These are phyloP conservation scores for Chaitophorus viminalis DNA, from an alignment of 2,888 invertebrate species.

Conservation along the genomic window DNA sequence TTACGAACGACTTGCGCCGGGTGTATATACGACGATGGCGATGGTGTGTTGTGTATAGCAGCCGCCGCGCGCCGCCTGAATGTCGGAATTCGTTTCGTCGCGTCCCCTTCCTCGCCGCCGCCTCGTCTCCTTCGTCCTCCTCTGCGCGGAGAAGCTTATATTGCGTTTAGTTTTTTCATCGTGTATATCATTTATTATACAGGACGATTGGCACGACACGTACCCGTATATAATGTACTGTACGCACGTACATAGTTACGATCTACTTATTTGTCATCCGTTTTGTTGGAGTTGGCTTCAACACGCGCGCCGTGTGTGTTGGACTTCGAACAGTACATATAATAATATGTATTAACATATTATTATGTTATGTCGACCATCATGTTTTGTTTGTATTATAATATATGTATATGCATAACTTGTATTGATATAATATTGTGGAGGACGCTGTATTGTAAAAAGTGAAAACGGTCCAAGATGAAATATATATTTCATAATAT, in stretches of 20 bases:
- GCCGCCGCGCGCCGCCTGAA: slow-evolving; percentile 5
- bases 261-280: neutral
- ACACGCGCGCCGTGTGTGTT: too few relatives aligned
- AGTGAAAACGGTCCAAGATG: too few relatives aligned
- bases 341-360: too few relatives aligned
- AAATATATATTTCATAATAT: too few relatives aligned
- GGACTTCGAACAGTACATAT: too few relatives aligned
- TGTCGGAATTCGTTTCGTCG: slow-evolving; percentile 50
- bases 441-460: too few relatives aligned
- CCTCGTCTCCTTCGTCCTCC: neutral
- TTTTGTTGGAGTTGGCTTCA: neutral
- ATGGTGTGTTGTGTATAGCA: neutral
- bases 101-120: neutral
- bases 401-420: too few relatives aligned
- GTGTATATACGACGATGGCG: neutral
- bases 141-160: neutral
- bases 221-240: neutral
- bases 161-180: slow-evolving; percentile 20
- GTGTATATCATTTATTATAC: too few relatives aligned
- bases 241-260: too few relatives aligned
- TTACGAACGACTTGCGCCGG: neutral
- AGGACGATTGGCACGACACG: neutral
- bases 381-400: too few relatives aligned
- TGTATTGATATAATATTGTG: too few relatives aligned
- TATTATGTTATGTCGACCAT: too few relatives aligned